Evolutionary conservation across 37 sponge, comb jelly and placozoan species (phyloP).

Genomic region (Ephydatia muelleri): DNA sequence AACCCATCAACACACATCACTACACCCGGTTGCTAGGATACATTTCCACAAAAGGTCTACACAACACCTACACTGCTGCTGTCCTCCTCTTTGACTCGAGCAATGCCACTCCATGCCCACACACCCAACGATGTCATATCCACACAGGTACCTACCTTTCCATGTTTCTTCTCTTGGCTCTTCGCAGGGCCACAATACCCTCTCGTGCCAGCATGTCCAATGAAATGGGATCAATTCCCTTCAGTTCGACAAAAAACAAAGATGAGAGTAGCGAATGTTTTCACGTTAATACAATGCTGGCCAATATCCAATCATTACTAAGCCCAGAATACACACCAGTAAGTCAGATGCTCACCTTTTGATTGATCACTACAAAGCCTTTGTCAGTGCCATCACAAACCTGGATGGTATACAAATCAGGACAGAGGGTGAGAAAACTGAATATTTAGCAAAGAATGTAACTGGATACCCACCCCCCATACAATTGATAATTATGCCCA

Average conservation of each 20-base stretch:
- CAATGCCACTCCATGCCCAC: no score
- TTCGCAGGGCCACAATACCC: constrained; percentile 93
- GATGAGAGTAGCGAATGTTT: background rate
- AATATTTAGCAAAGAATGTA: background rate
- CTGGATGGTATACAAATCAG: constrained; percentile 18
- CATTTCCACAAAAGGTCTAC: no score
- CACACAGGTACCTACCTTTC: constrained; percentile 64
- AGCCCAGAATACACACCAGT: background rate
- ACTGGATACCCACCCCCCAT: no score
- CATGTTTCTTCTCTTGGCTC: constrained; percentile 99
- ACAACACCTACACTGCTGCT: no score
- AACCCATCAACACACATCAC: no score
- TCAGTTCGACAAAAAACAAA: background rate
- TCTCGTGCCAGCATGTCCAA: constrained; percentile 89
- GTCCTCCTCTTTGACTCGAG: no score
- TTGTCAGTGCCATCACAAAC: constrained; percentile 83
- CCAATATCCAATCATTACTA: background rate
- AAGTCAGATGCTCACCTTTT: constrained; percentile 70
- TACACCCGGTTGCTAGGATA: no score
- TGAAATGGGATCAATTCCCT: constrained; percentile 98
- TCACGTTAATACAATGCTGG: background rate
- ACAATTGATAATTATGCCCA: background rate
- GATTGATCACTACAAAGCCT: constrained; percentile 98
- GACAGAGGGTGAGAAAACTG: background rate
- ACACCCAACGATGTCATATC: background rate